These are phyloP conservation scores for Crematogaster levior DNA, from an alignment of 2,888 invertebrate genomes.

Conservation along the genomic window DNA sequence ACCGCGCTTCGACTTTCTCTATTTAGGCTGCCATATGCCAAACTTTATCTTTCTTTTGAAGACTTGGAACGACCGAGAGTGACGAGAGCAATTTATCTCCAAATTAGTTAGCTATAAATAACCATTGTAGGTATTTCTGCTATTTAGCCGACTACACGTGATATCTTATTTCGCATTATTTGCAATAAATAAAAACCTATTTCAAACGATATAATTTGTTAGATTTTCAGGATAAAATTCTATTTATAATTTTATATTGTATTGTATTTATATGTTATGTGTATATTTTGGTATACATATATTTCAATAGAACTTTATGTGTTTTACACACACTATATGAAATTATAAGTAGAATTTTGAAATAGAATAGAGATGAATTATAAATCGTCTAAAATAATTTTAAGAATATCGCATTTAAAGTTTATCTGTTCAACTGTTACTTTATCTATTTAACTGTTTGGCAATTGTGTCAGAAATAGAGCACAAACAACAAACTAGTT, in stretches of 20 bases:
- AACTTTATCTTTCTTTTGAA: constrained; percentile 53
- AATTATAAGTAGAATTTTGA: background rate
- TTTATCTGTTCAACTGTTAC: background rate
- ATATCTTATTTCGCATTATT: background rate
- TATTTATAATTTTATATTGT: too few species aligned
- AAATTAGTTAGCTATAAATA: constrained; percentile 47
- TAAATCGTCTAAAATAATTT: background rate
- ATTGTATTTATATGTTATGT: too few species aligned
- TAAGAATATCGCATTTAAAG: background rate
- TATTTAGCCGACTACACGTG: background rate
- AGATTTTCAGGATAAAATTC: background rate
- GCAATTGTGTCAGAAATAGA: background rate
- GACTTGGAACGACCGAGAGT: constrained; percentile 24
- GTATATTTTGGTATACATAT: background rate
- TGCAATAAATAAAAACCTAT: background rate
- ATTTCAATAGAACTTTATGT: too few species aligned
- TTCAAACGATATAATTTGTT: background rate
- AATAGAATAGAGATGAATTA: background rate
- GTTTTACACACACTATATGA: background rate
- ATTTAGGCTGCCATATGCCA: constrained; percentile 62
- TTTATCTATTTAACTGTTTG: background rate
- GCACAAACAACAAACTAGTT: background rate
- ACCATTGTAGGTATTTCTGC: constrained; percentile 9
- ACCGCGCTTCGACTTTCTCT: constrained; percentile 45
- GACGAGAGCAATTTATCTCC: constrained; percentile 49